A percentile compares a stretch with the other conserved stretches of the same genome.
Conservation (phyloP, 2,888 invertebrate species). For the Allolobophora icterica region DNA sequence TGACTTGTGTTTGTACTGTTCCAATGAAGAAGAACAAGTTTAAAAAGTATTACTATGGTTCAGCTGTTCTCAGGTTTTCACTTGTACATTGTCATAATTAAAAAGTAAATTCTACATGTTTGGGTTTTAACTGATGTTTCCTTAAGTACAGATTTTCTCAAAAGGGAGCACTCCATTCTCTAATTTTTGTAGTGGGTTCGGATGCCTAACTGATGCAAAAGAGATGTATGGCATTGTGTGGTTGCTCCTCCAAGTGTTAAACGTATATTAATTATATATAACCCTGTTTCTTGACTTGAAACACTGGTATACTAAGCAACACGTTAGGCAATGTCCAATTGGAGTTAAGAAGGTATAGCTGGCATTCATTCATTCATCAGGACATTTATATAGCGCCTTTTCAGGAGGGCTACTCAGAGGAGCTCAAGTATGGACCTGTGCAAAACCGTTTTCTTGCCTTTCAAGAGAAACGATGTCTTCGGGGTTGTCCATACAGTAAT, state of each 20-base stretch:
- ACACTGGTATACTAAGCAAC: background rate
- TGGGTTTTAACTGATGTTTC: background rate
- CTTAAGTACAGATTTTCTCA: background rate
- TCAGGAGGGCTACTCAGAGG: no score
- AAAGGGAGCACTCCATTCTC: background rate
- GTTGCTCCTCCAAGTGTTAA: background rate
- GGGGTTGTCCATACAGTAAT: no score
- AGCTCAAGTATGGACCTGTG: no score
- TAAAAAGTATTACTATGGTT: background rate
- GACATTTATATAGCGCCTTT: no score
- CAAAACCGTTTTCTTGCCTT: background rate
- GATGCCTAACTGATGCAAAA: background rate
- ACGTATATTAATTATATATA: background rate
- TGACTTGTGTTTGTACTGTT: background rate
- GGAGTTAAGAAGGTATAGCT: no score
- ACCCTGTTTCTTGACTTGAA: background rate
- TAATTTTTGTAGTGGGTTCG: background rate
- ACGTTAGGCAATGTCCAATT: no score
- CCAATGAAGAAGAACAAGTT: constrained; percentile 2
- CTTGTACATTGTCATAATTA: constrained; percentile 13
- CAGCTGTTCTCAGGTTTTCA: constrained; percentile 1
- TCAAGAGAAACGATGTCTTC: background rate
- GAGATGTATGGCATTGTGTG: background rate
- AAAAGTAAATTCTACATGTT: constrained; percentile 1
- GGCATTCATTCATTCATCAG: no score